Conservation (phyloP, 2,888 invertebrate species). For the Stenurella melanura region DNA sequence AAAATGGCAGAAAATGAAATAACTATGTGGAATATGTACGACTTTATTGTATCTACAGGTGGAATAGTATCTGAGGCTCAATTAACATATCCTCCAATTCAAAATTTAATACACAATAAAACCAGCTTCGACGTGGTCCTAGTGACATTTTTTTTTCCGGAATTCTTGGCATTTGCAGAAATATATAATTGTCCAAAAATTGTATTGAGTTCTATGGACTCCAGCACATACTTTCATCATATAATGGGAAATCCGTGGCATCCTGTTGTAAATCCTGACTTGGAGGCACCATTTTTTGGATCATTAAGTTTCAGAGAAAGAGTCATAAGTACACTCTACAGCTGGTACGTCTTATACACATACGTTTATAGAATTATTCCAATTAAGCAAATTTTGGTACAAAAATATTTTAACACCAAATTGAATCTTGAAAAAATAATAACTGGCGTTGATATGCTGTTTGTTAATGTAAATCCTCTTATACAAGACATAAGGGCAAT, state of each 20-base stretch:
- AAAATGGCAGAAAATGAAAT: background rate
- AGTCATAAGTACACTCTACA: conserved; percentile 49
- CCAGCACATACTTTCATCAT: background rate
- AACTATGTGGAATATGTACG: conserved; percentile 8
- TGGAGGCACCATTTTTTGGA: conserved; percentile 24
- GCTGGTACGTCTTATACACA: background rate
- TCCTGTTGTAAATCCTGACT: conserved; percentile 51
- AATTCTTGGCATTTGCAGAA: conserved; percentile 52
- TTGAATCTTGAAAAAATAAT: conserved; percentile 46
- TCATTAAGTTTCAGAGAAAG: conserved; percentile 69
- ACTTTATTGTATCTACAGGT: too few relatives aligned
- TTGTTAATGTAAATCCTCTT: conserved; percentile 63
- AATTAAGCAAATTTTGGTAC: background rate
- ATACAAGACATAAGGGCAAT: conserved; percentile 60
- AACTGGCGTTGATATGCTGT: conserved; percentile 56
- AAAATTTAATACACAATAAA: conserved; percentile 18
- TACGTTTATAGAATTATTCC: background rate
- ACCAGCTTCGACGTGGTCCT: conserved; percentile 58
- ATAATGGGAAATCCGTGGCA: conserved; percentile 41
- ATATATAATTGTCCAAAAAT: conserved; percentile 55
- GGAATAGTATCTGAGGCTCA: too few relatives aligned
- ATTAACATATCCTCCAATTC: background rate
- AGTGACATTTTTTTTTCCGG: conserved; percentile 49
- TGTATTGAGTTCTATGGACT: conserved; percentile 51
- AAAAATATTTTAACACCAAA: conserved; percentile 43